Percentiles rank a stretch among this genome's conserved stretches.
Conservation (phyloP, 2,797 vertebrate species). For the Sebastes trivittatus region DNA sequence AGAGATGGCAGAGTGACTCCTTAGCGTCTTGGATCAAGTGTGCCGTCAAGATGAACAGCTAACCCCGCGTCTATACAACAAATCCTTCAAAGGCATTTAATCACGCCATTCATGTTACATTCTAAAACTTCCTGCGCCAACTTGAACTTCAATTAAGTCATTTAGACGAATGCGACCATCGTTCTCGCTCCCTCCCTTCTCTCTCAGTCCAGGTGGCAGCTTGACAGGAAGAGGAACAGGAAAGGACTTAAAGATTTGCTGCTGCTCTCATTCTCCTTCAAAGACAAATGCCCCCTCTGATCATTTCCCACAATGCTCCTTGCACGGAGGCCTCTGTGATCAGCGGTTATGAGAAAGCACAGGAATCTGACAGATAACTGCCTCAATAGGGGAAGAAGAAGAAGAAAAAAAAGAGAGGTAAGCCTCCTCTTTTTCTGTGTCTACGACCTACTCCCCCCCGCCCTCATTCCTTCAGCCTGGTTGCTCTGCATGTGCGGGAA, state of each 20-base stretch:
- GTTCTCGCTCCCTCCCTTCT: slow-evolving; percentile 24
- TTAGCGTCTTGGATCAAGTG: slow-evolving; percentile 1
- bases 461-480: slow-evolving; percentile 62
- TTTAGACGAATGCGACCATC: slow-evolving; percentile 48
- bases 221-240: slow-evolving; percentile 83
- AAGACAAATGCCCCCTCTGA: slow-evolving; percentile 83
- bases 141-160: slow-evolving; percentile 51
- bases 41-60: background rate
- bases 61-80: slow-evolving; percentile 1
- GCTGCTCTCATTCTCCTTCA: slow-evolving; percentile 80
- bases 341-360: slow-evolving; percentile 89
- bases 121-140: slow-evolving; percentile 37
- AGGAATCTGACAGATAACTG: slow-evolving; percentile 87
- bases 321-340: slow-evolving; percentile 86
- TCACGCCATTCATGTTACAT: slow-evolving; percentile 16
- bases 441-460: slow-evolving; percentile 46
- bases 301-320: slow-evolving; percentile 89
- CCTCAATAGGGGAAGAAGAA: slow-evolving; percentile 71
- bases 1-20: slow-evolving; percentile 13
- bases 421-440: slow-evolving; percentile 51
- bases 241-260: slow-evolving; percentile 84
- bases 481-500: slow-evolving; percentile 79
- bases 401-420: slow-evolving; percentile 55
- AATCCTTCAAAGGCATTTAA: slow-evolving; percentile 12
- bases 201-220: slow-evolving; percentile 76